Base-by-base conservation (phyloP, 2,797 vertebrate species). In the Gorsachius magnificus region DNA sequence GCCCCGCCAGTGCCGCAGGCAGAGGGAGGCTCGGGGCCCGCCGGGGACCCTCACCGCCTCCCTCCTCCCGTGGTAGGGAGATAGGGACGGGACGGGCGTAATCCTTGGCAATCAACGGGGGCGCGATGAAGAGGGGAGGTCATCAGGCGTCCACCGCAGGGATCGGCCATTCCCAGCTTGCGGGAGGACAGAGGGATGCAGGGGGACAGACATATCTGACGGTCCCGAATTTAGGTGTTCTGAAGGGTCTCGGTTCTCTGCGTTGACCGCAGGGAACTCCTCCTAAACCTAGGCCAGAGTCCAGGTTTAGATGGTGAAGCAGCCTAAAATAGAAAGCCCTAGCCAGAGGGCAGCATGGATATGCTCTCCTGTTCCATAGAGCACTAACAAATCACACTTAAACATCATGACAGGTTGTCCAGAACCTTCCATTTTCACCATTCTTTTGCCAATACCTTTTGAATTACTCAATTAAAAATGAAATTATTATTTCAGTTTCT, bases 401-500 rank as follows among this genome's bases (percentile, higher is more conserved):
- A 74, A 74, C 65, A 56, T 16, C 38, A 36, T 3, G 16, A 22
- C 12, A 4, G 66, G 33, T 77, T 93, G 43, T 75, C 72, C 50
- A 18, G 46, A 95, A 66, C 60, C 71, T 93, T 45, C 51, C 18
- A 6, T 76, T 18, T 77, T 41, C 10, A 63, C 33, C 29, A 8
- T n/a, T 64, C 50, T 51, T 94, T 85, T 64, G 92, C 92, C 43
- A 13, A 14, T 57, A 13, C 68, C 78, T 41, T 48, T 69, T 82
- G 83, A 95, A 97, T 95, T 60, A 74, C 96, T 95, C 35, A 92
- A 87, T 83, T 61, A 65, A 10, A 41, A 76, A 92, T 94, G 60
- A 96, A 97, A 94, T 95, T 86, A 19, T 66, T 43, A 91, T 87
- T 96, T 93, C 96, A 86, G 9, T 84, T 87, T 61, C 90, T 91